Base-by-base conservation (phyloP, 2,113 vertebrate species). In the Leptobrachium ailaonicum region DNA sequence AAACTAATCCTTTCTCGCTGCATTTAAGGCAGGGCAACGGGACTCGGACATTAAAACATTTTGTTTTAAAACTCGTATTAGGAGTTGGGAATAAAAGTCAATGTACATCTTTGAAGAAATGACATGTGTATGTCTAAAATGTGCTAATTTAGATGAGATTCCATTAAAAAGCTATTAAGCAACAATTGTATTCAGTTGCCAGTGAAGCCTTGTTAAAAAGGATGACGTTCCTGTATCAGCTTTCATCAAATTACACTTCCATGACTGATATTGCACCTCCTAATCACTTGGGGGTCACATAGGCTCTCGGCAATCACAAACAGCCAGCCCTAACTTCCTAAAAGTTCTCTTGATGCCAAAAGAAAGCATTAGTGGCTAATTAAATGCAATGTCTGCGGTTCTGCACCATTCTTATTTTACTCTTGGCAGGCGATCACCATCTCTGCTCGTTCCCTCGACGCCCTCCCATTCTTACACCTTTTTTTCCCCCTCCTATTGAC, bases 321-420 rank as follows among this genome's bases (percentile, higher is more conserved):
- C 76, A 71, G 70, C 56, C 76, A 41, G 76, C 76, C 44, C 47
- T 66, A 54, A 80, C 77, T 73, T 73, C 77, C 71, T 67, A 43
- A 73, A 73, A 72, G 58, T 80, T 62, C 14, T 66, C 14, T 42
- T 73, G 40, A 53, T 73, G 77, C 77, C 77, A 80, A 80, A 60
- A 58, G 50, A 80, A 80, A 80, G 77, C 77, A 80, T 80, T 80
- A 73, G 77, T 80, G 77, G 77, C 77, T 80, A 80, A 80, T 80
- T 73, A 80, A 73, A 80, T 56, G 14, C 47, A 80, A 80, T 80
- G 77, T 73, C 77, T 79, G 77, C 67, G 75, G 75, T 58, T 77
- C 41, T 58, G 50, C 40, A 66, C 64, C 20, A 50, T 54, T 73
- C 77, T 80, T 80, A 80, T 73, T 80, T 80, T 80, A 73, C 70